Evolutionary conservation across 1,140 invertebrate genomes (phyloP).

Genomic region (Amphibalanus amphitrite): DNA sequence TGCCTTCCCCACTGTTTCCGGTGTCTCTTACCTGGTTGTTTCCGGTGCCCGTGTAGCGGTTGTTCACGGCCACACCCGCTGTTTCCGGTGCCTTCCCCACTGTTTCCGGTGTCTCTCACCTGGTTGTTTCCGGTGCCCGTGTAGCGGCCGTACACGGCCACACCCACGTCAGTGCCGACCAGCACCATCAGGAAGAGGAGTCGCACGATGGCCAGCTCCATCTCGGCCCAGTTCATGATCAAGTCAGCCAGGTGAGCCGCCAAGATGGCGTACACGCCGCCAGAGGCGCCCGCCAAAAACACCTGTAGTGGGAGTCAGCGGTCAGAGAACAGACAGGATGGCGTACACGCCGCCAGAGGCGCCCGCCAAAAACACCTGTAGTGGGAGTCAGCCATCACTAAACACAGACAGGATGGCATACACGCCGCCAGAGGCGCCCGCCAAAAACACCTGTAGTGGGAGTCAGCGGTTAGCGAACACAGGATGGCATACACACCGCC

Average conservation of each 20-base stretch:
- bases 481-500: constrained; percentile 95
- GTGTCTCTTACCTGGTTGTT: too few relatives aligned
- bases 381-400: constrained; percentile 24
- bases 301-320: constrained; percentile 35
- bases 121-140: constrained; percentile 30
- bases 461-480: constrained; percentile 19
- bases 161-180: constrained; percentile 53
- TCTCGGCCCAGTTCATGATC: constrained; percentile 83
- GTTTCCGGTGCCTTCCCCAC: too few relatives aligned
- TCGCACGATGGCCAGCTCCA: constrained; percentile 69
- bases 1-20: too few relatives aligned
- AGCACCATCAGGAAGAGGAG: constrained; percentile 56
- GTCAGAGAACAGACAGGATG: constrained; percentile 5
- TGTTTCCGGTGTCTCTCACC: too few relatives aligned
- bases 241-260: constrained; percentile 89
- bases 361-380: constrained; percentile 63
- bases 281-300: constrained; percentile 82
- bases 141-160: constrained; percentile 65
- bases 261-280: constrained; percentile 87
- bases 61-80: too few relatives aligned
- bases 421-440: constrained; percentile 88
- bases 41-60: too few relatives aligned
- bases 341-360: constrained; percentile 94
- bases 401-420: constrained; percentile 60
- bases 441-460: constrained; percentile 50